A percentile compares a stretch with the other conserved stretches of the same genome.
These are phyloP conservation scores for Chymomyza amoena DNA, from an alignment of 2,888 invertebrate species.

Conservation along the genomic window DNA sequence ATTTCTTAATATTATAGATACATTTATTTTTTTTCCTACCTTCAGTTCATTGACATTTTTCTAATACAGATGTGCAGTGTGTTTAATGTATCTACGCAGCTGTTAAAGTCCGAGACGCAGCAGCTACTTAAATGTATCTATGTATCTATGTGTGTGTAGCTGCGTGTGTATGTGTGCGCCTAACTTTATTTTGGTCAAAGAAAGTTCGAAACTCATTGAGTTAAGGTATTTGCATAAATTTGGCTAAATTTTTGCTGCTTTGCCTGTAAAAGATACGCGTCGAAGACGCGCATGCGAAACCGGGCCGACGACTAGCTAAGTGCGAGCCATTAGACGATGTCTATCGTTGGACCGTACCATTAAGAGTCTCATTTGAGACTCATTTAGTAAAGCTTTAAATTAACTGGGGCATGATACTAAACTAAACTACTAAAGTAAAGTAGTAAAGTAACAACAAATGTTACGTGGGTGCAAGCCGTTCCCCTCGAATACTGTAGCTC, in stretches of 20 bases:
- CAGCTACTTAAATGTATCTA: not conserved
- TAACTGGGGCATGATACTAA: not conserved
- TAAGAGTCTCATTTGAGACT: conserved; percentile 45
- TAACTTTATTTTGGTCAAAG: conserved; percentile 42
- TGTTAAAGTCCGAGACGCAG: conserved; percentile 1
- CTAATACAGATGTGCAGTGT: conserved; percentile 22
- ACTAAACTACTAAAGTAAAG: not conserved
- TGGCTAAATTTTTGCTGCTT: conserved; percentile 44
- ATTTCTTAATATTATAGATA: conserved; percentile 52
- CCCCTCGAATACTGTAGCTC: not conserved
- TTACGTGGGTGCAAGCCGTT: conserved; percentile 47
- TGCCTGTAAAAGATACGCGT: not conserved
- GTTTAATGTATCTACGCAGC: conserved; percentile 11
- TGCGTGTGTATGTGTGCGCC: conserved; percentile 30
- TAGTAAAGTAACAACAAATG: conserved; percentile 5
- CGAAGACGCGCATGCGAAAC: conserved; percentile 50
- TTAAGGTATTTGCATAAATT: conserved; percentile 56
- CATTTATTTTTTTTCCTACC: not conserved
- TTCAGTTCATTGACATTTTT: conserved; percentile 61
- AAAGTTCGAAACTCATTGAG: conserved; percentile 53
- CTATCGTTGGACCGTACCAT: conserved; percentile 57
- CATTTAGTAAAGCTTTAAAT: not conserved
- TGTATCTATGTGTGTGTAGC: not conserved
- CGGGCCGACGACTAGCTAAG: conserved; percentile 43
- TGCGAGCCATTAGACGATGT: conserved; percentile 65